Percentiles rank a stretch among this genome's conserved stretches.
Conservation (phyloP, 2,888 invertebrate genomes). For the Petrolisthes cinctipes region DNA sequence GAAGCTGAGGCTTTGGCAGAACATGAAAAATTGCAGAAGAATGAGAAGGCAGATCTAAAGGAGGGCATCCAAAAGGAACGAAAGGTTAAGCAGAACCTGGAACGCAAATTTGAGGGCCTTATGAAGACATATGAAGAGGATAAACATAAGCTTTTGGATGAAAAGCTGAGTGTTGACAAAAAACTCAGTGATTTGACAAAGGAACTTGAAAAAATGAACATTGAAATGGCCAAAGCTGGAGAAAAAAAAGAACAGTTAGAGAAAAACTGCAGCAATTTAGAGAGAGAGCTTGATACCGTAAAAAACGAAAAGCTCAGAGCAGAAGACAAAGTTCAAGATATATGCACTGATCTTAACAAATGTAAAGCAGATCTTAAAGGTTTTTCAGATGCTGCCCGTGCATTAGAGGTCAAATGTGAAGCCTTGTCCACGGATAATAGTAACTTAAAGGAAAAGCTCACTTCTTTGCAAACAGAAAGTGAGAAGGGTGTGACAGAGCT, state of each 20-base stretch:
- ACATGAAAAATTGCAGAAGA: constrained; percentile 37
- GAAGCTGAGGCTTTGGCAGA: constrained; percentile 52
- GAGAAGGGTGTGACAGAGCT: constrained; percentile 3
- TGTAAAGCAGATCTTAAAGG: background rate
- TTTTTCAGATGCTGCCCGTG: background rate
- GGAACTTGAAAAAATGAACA: constrained; percentile 3
- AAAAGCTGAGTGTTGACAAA: constrained; percentile 62
- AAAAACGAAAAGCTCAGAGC: constrained; percentile 63
- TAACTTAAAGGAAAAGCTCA: constrained; percentile 22
- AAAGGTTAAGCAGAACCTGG: constrained; percentile 50
- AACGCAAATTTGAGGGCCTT: constrained; percentile 39
- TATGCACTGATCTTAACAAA: constrained; percentile 29
- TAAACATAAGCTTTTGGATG: constrained; percentile 3
- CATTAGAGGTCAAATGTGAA: constrained; percentile 12
- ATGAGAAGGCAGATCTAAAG: constrained; percentile 41
- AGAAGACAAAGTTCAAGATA: constrained; percentile 66
- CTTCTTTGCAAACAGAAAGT: constrained; percentile 10
- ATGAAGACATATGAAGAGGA: constrained; percentile 26
- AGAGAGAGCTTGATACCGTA: constrained; percentile 11
- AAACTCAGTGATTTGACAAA: constrained; percentile 57
- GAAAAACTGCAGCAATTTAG: background rate
- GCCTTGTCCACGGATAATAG: constrained; percentile 3
- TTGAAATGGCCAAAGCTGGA: background rate
- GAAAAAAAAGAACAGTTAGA: constrained; percentile 13
- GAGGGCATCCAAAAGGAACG: constrained; percentile 57